phyloP scores from a whole-genome alignment of 2,113 vertebrate species.

The Urocitellus parryii region DNA sequence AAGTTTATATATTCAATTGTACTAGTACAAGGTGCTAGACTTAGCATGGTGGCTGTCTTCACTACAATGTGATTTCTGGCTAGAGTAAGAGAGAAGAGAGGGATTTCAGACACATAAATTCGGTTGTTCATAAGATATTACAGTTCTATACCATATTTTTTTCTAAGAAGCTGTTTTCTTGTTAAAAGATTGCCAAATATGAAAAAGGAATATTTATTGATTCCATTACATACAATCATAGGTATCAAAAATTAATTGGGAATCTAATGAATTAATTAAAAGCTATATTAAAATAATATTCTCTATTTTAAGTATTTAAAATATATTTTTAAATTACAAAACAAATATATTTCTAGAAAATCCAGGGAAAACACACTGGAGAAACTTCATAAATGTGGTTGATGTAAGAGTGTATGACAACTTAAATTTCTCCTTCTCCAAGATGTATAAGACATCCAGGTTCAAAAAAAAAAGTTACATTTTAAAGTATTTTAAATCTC shows the following conservation, averaged over 20 bases:
- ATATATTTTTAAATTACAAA: background rate
- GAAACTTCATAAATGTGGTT: background rate
- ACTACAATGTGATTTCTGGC: background rate
- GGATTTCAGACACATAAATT: background rate
- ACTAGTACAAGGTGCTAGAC: background rate
- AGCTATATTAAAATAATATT: background rate
- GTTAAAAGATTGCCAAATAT: background rate
- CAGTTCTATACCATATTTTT: background rate
- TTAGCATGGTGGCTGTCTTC: background rate
- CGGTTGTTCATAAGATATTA: background rate
- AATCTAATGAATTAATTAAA: background rate
- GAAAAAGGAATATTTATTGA: background rate
- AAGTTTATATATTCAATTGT: background rate
- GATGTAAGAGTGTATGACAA: background rate
- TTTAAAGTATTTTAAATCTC: conserved; percentile 62
- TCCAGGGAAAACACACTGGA: background rate
- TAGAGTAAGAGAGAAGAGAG: background rate
- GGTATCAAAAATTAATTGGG: background rate
- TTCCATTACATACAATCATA: background rate
- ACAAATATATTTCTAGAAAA: background rate
- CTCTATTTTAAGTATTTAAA: background rate
- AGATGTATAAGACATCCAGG: background rate
- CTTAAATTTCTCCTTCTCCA: conserved; percentile 27
- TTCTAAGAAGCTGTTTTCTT: background rate
- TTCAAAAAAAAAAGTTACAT: background rate